Evolutionary conservation across 1,140 invertebrate species (phyloP).

Genomic region (Planococcus citri): DNA sequence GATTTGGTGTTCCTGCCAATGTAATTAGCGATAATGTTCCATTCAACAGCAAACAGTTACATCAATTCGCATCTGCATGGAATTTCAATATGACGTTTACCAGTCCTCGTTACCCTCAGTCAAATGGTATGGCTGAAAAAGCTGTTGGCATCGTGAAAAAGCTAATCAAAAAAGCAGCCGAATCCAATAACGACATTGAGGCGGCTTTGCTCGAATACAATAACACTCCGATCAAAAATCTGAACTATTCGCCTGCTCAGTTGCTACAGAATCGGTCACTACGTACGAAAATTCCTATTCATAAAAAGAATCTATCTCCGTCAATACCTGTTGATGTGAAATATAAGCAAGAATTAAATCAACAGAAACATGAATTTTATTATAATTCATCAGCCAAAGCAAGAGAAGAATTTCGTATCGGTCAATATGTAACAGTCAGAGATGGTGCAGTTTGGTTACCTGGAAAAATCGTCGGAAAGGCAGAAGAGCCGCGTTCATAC

Average conservation of each 20-base stretch:
- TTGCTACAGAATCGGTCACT: conserved; percentile 17
- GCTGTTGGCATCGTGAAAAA: conserved; percentile 25
- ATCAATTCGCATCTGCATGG: not conserved
- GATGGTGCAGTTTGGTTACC: too few species aligned
- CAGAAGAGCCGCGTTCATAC: too few species aligned
- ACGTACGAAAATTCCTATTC: conserved; percentile 4
- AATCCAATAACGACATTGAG: conserved; percentile 10
- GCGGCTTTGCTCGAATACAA: conserved; percentile 24
- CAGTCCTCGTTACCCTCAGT: conserved; percentile 26
- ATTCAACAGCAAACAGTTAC: conserved; percentile 22
- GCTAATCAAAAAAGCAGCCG: conserved; percentile 24
- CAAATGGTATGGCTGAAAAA: conserved; percentile 26
- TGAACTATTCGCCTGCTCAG: conserved; percentile 20
- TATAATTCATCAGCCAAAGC: too few species aligned
- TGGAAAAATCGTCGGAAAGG: too few species aligned
- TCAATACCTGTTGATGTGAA: not conserved
- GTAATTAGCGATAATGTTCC: conserved; percentile 24
- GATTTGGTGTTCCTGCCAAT: conserved; percentile 24
- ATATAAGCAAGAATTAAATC: not conserved
- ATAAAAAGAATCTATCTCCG: not conserved
- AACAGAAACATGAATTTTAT: too few species aligned
- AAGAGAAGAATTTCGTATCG: too few species aligned
- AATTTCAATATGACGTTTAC: conserved; percentile 21
- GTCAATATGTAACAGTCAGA: too few species aligned
- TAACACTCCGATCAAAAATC: conserved; percentile 20